Conservation (phyloP, 2,797 vertebrate genomes). For the Gymnothorax javanicus region DNA sequence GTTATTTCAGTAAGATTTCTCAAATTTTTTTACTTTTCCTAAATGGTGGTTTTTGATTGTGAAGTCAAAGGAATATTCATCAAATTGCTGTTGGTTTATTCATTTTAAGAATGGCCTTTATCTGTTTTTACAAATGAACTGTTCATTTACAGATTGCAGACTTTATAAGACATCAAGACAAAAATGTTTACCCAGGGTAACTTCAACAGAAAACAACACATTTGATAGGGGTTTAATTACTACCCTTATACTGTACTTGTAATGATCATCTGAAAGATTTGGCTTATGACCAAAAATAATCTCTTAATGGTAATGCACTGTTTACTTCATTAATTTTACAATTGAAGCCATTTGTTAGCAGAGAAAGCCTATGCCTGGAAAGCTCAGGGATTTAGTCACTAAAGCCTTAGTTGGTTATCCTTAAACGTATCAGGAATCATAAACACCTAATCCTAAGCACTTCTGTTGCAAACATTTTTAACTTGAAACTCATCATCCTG, state of each 20-base stretch:
- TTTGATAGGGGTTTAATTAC: neutral
- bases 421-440: neutral
- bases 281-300: neutral
- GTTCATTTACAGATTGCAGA: neutral
- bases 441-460: too few species aligned
- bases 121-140: too few species aligned
- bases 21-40: too few species aligned
- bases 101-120: too few species aligned
- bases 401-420: neutral
- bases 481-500: neutral
- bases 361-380: neutral
- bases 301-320: neutral
- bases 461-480: neutral
- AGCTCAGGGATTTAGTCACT: conserved; percentile 3
- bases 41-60: too few species aligned
- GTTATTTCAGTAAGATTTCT: too few species aligned
- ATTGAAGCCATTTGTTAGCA: neutral
- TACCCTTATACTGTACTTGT: neutral
- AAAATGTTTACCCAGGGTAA: neutral
- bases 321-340: neutral
- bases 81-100: too few species aligned
- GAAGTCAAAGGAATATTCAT: too few species aligned
- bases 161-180: neutral
- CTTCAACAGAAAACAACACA: too few species aligned
- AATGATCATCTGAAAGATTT: neutral